Conservation (phyloP, 2,797 vertebrate genomes). For the Cryptoprocta ferox region DNA sequence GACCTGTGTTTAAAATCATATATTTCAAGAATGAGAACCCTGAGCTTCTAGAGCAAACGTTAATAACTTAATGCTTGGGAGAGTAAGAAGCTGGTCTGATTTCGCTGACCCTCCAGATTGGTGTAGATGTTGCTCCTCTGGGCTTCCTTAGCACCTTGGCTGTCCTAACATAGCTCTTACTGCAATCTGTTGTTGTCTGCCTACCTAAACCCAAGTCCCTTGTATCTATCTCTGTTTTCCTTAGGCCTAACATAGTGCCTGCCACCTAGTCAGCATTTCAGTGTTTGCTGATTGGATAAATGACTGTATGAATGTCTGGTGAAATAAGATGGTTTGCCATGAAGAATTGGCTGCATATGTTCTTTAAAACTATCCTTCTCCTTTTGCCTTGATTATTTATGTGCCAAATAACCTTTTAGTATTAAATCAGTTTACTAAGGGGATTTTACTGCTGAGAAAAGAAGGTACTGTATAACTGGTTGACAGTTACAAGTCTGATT, state of each 20-base stretch:
- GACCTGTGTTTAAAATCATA: background rate
- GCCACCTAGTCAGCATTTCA: background rate
- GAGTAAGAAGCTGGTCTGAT: background rate
- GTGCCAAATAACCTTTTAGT: background rate
- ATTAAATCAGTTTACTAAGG: background rate
- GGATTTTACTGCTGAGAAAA: background rate
- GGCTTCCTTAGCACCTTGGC: background rate
- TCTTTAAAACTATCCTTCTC: background rate
- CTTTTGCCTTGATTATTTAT: background rate
- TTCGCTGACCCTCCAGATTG: background rate
- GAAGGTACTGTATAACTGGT: background rate
- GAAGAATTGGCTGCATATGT: background rate
- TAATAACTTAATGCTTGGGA: background rate
- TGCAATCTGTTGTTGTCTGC: background rate
- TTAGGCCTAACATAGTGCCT: background rate
- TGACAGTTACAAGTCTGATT: background rate
- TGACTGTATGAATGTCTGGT: background rate
- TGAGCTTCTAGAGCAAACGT: background rate
- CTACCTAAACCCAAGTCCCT: background rate
- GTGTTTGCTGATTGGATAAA: background rate
- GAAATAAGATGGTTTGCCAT: background rate
- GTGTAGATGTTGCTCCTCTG: background rate
- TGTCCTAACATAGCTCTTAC: background rate
- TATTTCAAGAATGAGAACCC: background rate
- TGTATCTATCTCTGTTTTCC: background rate